A percentile compares a stretch with the other conserved stretches of the same genome.
phyloP scores from a whole-genome alignment of 1,140 invertebrate genomes.

The Theocolax elegans region DNA sequence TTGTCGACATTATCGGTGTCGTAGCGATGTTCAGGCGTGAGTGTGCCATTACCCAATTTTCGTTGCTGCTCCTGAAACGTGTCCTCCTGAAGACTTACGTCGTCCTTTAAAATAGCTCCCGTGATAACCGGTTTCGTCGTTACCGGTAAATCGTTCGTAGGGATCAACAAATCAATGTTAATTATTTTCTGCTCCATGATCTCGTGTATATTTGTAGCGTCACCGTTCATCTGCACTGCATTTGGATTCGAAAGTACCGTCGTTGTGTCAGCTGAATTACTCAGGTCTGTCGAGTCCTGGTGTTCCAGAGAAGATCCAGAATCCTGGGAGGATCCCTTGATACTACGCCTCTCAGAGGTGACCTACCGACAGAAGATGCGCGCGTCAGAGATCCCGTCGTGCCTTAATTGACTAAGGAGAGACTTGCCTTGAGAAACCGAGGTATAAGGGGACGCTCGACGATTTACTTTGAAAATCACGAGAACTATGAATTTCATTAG shows the following conservation, averaged over 20 bases:
- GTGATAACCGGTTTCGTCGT: constrained; percentile 75
- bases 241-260: constrained; percentile 58
- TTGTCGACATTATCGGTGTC: not conserved
- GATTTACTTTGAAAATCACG: constrained; percentile 11
- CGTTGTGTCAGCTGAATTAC: constrained; percentile 54
- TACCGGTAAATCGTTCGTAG: constrained; percentile 67
- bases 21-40: constrained; percentile 57
- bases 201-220: constrained; percentile 34
- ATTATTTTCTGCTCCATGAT: constrained; percentile 53
- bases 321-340: constrained; percentile 53
- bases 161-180: constrained; percentile 57
- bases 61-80: constrained; percentile 64
- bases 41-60: constrained; percentile 62
- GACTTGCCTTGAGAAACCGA: not conserved
- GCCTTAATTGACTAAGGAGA: no score
- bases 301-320: constrained; percentile 56
- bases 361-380: not conserved
- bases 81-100: constrained; percentile 62
- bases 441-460: not conserved
- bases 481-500: constrained; percentile 22
- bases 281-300: constrained; percentile 57
- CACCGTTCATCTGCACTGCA: constrained; percentile 57
- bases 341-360: constrained; percentile 49
- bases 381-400: not conserved
- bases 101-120: constrained; percentile 74